Evolutionary conservation across 2,797 vertebrate species (phyloP), one percentile per base, ranked within the genome.

Genomic region (Telmatherina bonti): DNA sequence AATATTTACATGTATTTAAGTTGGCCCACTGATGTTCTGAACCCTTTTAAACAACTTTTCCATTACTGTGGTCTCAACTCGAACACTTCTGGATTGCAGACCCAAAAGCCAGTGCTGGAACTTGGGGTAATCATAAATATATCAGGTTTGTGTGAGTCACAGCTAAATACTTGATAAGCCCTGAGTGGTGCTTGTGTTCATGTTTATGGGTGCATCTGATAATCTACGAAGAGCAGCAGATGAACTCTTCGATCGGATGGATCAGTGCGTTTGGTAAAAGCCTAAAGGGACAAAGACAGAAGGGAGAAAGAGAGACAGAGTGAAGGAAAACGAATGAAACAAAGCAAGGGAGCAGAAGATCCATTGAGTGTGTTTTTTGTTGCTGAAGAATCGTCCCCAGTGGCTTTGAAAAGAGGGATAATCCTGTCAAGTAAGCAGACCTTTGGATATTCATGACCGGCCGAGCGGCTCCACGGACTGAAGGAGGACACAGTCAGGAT

Each of bases 391-490:
- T 92, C 67, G 81, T 90, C 87, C 85, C 82, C 84, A 78, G 77
- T 70, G 82, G 79, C 84, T 91, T 90, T 93, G 85, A 92, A 94
- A 92, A 73, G 91, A 78, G 65, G 92, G 93, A 94, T 94, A 94
- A 94, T 95, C 94, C 93, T 89, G 91, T 93, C 88, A 92, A 93
- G 92, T 88, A 92, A 93, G 89, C 85, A 85, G 91, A 93, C 91
- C 93, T 94, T 94, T 95, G 93, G 94, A 94, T 95, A 95, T 95
- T 95, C 94, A 95, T 95, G 94, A 94, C 91, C 70, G 91, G 85
- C 87, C 83, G 76, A 93, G 92, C 88, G 82, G 89, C 84, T 90
- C 91, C 29, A 62, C n/a, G 62, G 74, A 88, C 82, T 93, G 90
- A 94, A 94, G 92, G 91, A 93, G 91, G 86, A 93, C 93, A 91